Evolutionary conservation across 2,888 invertebrate species (phyloP), one percentile per base, ranked within the genome.

Genomic region (Nomada ferruginata): DNA sequence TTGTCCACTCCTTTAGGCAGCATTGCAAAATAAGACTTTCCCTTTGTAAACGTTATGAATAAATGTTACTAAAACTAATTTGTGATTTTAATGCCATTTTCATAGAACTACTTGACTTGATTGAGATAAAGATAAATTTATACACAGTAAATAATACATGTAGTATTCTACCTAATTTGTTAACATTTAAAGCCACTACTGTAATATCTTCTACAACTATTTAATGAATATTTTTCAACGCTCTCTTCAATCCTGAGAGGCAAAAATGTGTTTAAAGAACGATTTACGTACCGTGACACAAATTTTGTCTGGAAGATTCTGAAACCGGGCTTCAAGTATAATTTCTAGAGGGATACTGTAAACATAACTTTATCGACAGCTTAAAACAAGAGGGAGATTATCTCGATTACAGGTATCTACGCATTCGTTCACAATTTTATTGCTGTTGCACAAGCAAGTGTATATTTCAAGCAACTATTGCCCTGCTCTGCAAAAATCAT

Each of bases 21-120:
- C n/a, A 23, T 52, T n/a, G 15, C 23, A 44, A 44, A 68, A 57
- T 18, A 23, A 42, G 9, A 63, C 68, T 73, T 78, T 80, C 78
- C 26, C 68, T 52, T 52, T 18, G n/a, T 0, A 9, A 11, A 15
- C 2, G 9, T 70, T 55, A 42, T 55, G 61, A 23, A 77, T 63
- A 57, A 71, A 80, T 61, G 36, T 50, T 18, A 18, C n/a, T 36
- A 36, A 36, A 36, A 36, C 36, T 36, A 7, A 36, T 36, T 36
- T 36, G 36, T 7, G 36, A 36, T 7, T 1, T 36, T 36, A 7
- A 10, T 53, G 2, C 0, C 18, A 26, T 64, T 52, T 26, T 57
- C 50, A 57, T 29, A 11, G 20, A n/a, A 0, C 36, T 36, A 36
- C 36, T 36, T 7, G 36, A 36, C 36, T 36, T 36, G 36, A 36